phyloP scores from a whole-genome alignment of 2,797 vertebrate species.

The Phrynocephalus vlangalii region DNA sequence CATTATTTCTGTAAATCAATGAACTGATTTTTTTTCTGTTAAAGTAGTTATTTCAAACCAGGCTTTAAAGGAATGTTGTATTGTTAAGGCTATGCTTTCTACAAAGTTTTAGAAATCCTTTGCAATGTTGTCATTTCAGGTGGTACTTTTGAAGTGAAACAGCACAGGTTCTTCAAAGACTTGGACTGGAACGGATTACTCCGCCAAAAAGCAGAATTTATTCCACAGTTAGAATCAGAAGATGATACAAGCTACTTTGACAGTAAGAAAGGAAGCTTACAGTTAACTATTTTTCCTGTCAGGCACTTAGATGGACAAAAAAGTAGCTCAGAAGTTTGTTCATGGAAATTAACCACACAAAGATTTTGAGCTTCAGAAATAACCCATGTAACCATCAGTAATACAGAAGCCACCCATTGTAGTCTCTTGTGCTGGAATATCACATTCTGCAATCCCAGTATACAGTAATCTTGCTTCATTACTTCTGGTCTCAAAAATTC shows the following conservation, averaged over 20 bases:
- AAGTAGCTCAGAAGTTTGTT: background rate
- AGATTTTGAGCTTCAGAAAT: background rate
- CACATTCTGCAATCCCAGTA: background rate
- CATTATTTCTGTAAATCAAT: conserved; percentile 33
- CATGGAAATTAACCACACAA: background rate
- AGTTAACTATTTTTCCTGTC: conserved; percentile 10
- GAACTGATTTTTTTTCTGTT: conserved; percentile 6
- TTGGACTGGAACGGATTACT: conserved; percentile 97
- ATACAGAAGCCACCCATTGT: background rate
- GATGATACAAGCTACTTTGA: conserved; percentile 99
- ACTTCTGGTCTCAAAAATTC: background rate
- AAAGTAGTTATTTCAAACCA: background rate
- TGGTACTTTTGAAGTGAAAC: conserved; percentile 94
- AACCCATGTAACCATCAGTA: background rate
- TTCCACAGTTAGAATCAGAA: conserved; percentile 96
- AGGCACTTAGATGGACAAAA: background rate
- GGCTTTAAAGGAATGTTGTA: background rate
- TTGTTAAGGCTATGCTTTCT: background rate
- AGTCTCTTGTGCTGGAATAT: background rate
- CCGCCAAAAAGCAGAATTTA: conserved; percentile 97
- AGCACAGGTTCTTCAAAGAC: conserved; percentile 91
- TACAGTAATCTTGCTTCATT: background rate
- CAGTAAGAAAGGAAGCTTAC: conserved; percentile 80
- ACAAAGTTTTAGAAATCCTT: conserved; percentile 29
- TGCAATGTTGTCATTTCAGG: conserved; percentile 78